Percentiles rank a stretch among this genome's conserved stretches.
phyloP scores from a whole-genome alignment of 2,797 vertebrate genomes.

The Clarias fuscus region DNA sequence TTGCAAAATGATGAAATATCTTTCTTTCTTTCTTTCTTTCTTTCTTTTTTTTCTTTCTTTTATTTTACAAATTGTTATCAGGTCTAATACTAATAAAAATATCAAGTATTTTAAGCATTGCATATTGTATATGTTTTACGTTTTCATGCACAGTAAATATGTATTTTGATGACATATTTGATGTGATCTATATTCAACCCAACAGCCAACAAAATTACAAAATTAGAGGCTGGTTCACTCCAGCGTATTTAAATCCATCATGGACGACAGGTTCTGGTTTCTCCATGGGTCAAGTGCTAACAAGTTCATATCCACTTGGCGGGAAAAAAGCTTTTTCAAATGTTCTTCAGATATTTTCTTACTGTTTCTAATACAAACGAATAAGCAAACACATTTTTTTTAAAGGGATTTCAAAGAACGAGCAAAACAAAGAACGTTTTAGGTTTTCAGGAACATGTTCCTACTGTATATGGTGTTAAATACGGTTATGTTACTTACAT shows the following conservation, averaged over 20 bases:
- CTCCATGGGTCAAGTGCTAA: not conserved
- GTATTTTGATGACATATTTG: not conserved
- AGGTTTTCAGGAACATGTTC: not conserved
- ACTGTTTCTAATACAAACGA: not conserved
- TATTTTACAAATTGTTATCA: not conserved
- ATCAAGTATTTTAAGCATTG: not conserved
- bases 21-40: not conserved
- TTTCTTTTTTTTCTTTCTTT: not conserved
- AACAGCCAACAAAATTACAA: not conserved
- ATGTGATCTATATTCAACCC: not conserved
- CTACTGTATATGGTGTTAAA: not conserved
- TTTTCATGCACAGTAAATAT: not conserved
- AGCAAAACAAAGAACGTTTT: too few relatives aligned
- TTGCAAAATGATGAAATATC: not conserved
- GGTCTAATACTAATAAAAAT: not conserved
- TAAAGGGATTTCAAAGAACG: not conserved
- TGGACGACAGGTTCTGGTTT: not conserved
- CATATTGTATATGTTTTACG: not conserved
- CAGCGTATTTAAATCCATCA: not conserved
- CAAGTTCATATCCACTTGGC: not conserved
- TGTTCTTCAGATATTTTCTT: not conserved
- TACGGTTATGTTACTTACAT: not conserved
- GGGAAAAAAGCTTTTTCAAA: too few relatives aligned
- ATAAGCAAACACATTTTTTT: not conserved
- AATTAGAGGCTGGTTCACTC: not conserved